phyloP scores from a whole-genome alignment of 1,140 invertebrate genomes.

The Drosophila nasuta region DNA sequence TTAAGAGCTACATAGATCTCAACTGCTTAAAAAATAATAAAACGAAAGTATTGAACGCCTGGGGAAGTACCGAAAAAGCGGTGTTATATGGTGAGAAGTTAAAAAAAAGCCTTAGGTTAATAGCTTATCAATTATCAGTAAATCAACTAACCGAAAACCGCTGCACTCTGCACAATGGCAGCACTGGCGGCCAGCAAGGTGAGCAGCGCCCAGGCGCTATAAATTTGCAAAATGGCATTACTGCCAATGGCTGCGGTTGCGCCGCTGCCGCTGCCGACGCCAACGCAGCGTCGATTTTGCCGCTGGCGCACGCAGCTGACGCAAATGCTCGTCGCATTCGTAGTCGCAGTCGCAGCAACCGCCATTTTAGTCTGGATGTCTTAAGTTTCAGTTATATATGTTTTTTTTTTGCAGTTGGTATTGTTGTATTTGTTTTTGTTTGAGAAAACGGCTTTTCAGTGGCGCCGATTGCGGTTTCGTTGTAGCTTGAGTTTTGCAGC shows the following conservation, averaged over 20 bases:
- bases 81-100: neutral
- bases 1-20: neutral
- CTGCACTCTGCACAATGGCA: slow-evolving; percentile 70
- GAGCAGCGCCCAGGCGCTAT: slow-evolving; percentile 57
- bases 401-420: slow-evolving; percentile 10
- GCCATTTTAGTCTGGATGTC: slow-evolving; percentile 64
- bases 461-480: slow-evolving; percentile 55
- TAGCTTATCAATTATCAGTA: neutral
- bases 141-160: slow-evolving; percentile 70
- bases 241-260: slow-evolving; percentile 43
- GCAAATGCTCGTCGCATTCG: slow-evolving; percentile 48
- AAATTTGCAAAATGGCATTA: slow-evolving; percentile 67
- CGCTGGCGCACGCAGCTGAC: slow-evolving; percentile 62
- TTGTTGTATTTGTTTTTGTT: slow-evolving; percentile 13
- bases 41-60: neutral
- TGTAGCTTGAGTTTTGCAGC: slow-evolving; percentile 38
- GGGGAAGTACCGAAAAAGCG: neutral
- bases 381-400: slow-evolving; percentile 45
- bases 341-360: slow-evolving; percentile 37
- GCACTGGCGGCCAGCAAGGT: slow-evolving; percentile 62
- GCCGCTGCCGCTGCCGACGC: slow-evolving; percentile 32
- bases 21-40: neutral
- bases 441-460: slow-evolving; percentile 65
- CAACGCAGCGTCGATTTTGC: slow-evolving; percentile 47
- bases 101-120: neutral